Conservation (phyloP, 2,113 vertebrate species). For the Atlantisia rogersi region DNA sequence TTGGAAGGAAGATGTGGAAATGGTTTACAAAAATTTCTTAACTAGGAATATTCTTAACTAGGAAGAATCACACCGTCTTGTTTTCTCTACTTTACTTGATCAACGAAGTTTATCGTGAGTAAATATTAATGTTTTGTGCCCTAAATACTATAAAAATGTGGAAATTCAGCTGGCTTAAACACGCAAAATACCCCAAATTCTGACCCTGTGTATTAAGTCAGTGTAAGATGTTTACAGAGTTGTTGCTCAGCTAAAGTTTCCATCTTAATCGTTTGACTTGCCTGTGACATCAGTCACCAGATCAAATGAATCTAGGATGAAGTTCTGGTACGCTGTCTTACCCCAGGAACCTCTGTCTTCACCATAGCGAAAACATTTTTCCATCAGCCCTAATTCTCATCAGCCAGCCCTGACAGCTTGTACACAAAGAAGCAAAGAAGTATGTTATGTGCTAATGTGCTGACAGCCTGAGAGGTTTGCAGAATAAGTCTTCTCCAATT, state of each 20-base stretch:
- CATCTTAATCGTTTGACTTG: background rate
- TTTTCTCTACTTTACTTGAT: background rate
- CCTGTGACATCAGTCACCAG: background rate
- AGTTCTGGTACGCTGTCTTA: rapidly evolving
- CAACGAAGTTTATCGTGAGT: background rate
- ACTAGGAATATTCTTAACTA: background rate
- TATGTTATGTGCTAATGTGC: background rate
- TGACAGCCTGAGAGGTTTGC: background rate
- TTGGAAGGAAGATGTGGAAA: background rate
- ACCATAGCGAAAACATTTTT: background rate
- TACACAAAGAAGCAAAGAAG: background rate
- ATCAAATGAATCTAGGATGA: background rate
- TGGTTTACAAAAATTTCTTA: background rate
- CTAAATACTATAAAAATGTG: background rate
- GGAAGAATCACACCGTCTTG: rapidly evolving
- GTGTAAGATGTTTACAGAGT: background rate
- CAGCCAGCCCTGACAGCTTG: background rate
- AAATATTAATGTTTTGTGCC: background rate
- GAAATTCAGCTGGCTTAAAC: background rate
- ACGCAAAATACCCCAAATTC: background rate
- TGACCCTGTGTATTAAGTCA: rapidly evolving
- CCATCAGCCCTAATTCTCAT: background rate
- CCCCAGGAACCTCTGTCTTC: background rate
- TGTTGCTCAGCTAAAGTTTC: background rate
- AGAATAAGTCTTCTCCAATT: background rate